Percentiles rank a stretch among this genome's conserved stretches.
phyloP scores from a whole-genome alignment of 2,797 vertebrate species.

The Staurois parvus region DNA sequence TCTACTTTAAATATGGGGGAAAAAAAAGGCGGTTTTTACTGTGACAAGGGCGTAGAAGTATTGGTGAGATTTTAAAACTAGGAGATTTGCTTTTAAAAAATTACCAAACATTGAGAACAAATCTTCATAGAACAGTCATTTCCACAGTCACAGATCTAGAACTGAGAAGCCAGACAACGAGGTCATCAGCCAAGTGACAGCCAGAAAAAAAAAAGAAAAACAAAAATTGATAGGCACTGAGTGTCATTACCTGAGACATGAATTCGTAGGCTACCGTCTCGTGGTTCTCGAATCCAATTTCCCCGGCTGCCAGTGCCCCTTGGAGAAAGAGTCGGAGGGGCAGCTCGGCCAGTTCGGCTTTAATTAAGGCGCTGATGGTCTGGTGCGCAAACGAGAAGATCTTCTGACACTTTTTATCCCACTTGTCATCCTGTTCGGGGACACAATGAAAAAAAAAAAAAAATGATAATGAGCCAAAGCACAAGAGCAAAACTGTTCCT shows the following conservation, averaged over 20 bases:
- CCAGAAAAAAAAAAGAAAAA: not conserved
- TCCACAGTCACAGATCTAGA: constrained; percentile 9
- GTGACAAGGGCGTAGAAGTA: no score
- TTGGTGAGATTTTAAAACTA: no score
- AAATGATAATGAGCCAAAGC: not conserved
- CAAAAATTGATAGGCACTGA: not conserved
- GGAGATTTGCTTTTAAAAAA: no score
- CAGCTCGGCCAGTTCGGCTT: constrained; percentile 94
- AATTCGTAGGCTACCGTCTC: constrained; percentile 98
- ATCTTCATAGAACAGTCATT: constrained; percentile 11
- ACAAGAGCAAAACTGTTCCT: not conserved
- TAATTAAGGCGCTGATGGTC: constrained; percentile 97
- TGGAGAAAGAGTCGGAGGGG: constrained; percentile 96
- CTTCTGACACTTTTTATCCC: constrained; percentile 99
- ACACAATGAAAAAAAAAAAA: not conserved
- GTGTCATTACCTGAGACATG: constrained; percentile 93
- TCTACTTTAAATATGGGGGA: no score
- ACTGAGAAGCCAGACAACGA: constrained; percentile 24
- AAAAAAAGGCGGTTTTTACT: no score
- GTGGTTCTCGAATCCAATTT: constrained; percentile 97
- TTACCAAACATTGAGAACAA: not conserved
- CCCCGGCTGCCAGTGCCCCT: constrained; percentile 93
- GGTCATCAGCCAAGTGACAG: constrained; percentile 30
- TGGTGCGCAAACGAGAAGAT: constrained; percentile 98
- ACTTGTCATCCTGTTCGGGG: constrained; percentile 91